Base-by-base conservation (phyloP, 2,797 vertebrate species). In the Threskiornis aethiopicus region DNA sequence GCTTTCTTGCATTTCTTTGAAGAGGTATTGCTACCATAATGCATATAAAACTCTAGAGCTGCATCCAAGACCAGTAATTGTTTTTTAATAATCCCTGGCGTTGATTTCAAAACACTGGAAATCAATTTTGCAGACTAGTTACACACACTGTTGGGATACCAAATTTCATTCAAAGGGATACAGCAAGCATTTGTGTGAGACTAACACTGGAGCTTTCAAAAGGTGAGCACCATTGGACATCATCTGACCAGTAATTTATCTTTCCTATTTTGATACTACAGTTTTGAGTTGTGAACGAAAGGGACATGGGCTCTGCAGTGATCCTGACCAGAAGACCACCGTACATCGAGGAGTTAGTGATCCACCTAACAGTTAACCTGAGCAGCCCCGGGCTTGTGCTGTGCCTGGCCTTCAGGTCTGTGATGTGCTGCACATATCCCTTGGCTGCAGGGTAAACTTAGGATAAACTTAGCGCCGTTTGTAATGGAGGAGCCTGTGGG, bases 391-490 rank as follows among this genome's bases (percentile, higher is more conserved):
- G 66, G 14, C 14, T 47, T 42, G n/a, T 42, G 52, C 66, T 5
- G 9, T 29, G 33, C 31, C 66, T 21, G 76, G 52, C 52, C 41
- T 58, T 69, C 54, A 19, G 14, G n/a, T 16, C 62, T 24, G 35
- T 2, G 35, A 35, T 2, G 13, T 37, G 52, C 79, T 61, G 42
- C 0, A 0, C 0, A 0, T 35, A 16, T 24, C 58, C 41, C 31
- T 47, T 21, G 16, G 73, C 29, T 1, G 0, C 47, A 49, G 24
- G 29, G 70, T 22, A 31, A 79, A 72, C 19, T 41, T n/a, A 3
- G 16, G 28, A 26, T 29, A 22, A 84, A 71, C 8, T 22, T 35
- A 51, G 70, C 1, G 2, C 59, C 61, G 28, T 62, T 5, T n/a
- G 61, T n/a, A 58, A 42, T 1, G 1, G 28, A 64, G 54, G 35